Evolutionary conservation across 2,797 vertebrate species (phyloP).

Genomic region (Amblyopsis hoosieri): DNA sequence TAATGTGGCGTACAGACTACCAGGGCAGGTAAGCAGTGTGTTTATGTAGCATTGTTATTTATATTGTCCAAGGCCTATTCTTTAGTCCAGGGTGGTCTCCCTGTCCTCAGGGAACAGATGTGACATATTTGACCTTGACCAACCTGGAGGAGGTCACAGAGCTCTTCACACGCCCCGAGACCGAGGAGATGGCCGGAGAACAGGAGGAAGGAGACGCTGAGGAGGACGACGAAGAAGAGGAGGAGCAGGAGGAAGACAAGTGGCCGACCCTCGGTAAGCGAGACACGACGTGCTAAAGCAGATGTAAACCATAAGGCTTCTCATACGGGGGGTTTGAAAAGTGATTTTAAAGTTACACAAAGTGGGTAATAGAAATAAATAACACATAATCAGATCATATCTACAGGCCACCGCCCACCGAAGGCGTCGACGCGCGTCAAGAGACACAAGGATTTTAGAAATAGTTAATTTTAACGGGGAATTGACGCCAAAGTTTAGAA

Average conservation of each 20-base stretch:
- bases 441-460: too few species aligned
- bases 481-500: too few species aligned
- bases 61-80: neutral
- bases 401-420: too few species aligned
- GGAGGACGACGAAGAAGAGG: slow-evolving; percentile 44
- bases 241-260: slow-evolving; percentile 13
- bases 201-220: slow-evolving; percentile 27
- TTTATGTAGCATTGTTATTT: neutral
- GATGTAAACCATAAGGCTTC: too few species aligned
- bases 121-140: slow-evolving; percentile 83
- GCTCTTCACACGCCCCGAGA: slow-evolving; percentile 74
- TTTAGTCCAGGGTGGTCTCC: neutral
- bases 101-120: slow-evolving; percentile 69
- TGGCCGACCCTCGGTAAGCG: slow-evolving; percentile 57
- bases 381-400: too few species aligned
- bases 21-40: slow-evolving; percentile 78
- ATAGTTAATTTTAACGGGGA: too few species aligned
- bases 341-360: too few species aligned
- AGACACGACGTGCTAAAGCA: neutral
- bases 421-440: too few species aligned
- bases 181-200: slow-evolving; percentile 43
- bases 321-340: too few species aligned
- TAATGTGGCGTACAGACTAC: slow-evolving; percentile 84
- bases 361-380: too few species aligned
- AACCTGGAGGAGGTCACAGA: slow-evolving; percentile 81